Evolutionary conservation across 2,888 invertebrate species (phyloP).

Genomic region (Phlogophora meticulosa): DNA sequence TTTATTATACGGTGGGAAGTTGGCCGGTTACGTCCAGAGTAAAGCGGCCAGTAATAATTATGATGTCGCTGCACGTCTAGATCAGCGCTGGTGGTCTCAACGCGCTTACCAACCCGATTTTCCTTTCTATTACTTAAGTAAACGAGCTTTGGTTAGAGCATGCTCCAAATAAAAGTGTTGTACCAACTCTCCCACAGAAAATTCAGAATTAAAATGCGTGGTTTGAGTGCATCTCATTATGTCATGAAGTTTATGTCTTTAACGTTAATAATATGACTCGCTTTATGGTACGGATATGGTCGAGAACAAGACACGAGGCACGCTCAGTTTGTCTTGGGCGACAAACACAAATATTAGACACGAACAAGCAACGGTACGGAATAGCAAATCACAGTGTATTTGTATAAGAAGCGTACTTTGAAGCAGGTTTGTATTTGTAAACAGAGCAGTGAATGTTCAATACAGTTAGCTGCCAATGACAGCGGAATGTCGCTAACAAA

Average conservation of each 20-base stretch:
- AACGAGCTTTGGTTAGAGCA: slow-evolving; percentile 39
- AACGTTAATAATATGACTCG: slow-evolving; percentile 61
- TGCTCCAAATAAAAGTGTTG: slow-evolving; percentile 48
- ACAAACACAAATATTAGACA: slow-evolving; percentile 88
- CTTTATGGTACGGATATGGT: slow-evolving; percentile 68
- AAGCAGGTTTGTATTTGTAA: slow-evolving; percentile 83
- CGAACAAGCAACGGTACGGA: slow-evolving; percentile 85
- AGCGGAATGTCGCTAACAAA: slow-evolving; percentile 77
- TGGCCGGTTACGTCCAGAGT: slow-evolving; percentile 59
- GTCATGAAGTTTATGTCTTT: slow-evolving; percentile 59
- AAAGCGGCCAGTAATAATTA: slow-evolving; percentile 71
- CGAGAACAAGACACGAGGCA: slow-evolving; percentile 74
- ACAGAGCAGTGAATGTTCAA: slow-evolving; percentile 84
- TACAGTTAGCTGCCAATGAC: slow-evolving; percentile 85
- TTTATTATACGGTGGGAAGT: slow-evolving; percentile 73
- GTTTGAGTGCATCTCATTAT: slow-evolving; percentile 51
- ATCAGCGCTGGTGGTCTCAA: slow-evolving; percentile 73
- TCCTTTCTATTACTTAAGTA: slow-evolving; percentile 58
- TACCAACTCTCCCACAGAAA: slow-evolving; percentile 30
- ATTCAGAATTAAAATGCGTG: slow-evolving; percentile 51
- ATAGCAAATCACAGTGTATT: slow-evolving; percentile 88
- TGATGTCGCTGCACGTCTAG: slow-evolving; percentile 71
- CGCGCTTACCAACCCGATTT: slow-evolving; percentile 63
- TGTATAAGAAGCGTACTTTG: slow-evolving; percentile 84
- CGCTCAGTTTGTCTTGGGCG: slow-evolving; percentile 84